phyloP scores from a whole-genome alignment of 2,113 vertebrate genomes.

The Nematolebias whitei region DNA sequence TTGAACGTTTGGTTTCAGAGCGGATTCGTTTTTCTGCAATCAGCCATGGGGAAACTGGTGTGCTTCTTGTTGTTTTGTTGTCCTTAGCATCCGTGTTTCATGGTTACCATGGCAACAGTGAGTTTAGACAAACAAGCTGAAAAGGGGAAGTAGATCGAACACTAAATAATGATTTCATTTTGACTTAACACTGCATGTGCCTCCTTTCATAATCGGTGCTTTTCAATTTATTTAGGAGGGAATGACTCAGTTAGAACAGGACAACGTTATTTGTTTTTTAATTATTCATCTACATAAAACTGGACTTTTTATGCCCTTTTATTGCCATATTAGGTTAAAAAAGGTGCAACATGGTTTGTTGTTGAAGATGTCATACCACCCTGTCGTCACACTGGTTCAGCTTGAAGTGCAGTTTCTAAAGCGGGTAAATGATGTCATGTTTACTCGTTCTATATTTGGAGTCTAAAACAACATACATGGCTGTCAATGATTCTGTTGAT shows the following conservation, averaged over 20 bases:
- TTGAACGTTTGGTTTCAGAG: not conserved
- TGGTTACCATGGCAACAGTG: constrained; percentile 27
- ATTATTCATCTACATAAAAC: constrained; percentile 12
- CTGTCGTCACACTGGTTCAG: constrained; percentile 32
- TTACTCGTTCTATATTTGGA: constrained; percentile 63
- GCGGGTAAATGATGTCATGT: constrained; percentile 37
- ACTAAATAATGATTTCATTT: not conserved
- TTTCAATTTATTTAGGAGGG: constrained; percentile 3
- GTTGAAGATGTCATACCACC: constrained; percentile 61
- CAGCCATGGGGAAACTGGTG: not conserved
- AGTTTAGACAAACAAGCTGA: constrained; percentile 29
- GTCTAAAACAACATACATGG: constrained; percentile 54
- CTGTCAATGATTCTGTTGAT: constrained; percentile 61
- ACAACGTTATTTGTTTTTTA: constrained; percentile 21
- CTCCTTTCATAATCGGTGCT: not conserved
- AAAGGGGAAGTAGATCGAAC: constrained; percentile 33
- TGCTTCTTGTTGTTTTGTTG: not conserved
- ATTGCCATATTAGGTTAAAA: constrained; percentile 29
- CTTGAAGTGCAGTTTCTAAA: constrained; percentile 56
- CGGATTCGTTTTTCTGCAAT: not conserved
- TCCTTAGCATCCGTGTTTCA: not conserved
- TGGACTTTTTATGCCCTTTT: constrained; percentile 3
- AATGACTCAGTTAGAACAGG: constrained; percentile 1
- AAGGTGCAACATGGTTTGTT: constrained; percentile 43
- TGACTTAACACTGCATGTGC: not conserved